A percentile compares a stretch with the other conserved stretches of the same genome.
Evolutionary conservation across 1,140 invertebrate genomes (phyloP).

Genomic region (Seison nebaliae): DNA sequence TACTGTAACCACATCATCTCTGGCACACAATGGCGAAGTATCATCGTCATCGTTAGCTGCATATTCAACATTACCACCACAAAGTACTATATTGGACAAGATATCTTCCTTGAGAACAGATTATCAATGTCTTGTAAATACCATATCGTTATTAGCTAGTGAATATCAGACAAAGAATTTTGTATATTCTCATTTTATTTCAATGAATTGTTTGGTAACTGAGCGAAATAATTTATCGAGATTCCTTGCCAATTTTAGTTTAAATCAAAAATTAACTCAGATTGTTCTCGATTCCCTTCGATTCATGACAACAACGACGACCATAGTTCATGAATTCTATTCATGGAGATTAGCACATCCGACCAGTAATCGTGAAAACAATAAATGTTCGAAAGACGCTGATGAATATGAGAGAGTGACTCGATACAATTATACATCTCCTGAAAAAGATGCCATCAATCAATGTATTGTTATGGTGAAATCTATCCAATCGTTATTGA

Average conservation of each 20-base stretch:
- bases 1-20: too few species aligned
- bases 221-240: too few species aligned
- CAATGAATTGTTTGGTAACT: too few species aligned
- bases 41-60: too few species aligned
- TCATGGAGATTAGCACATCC: constrained; percentile 83
- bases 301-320: constrained; percentile 78
- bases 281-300: constrained; percentile 67
- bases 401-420: constrained; percentile 96
- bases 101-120: too few species aligned
- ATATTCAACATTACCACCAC: constrained; percentile 40
- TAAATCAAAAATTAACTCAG: constrained; percentile 62
- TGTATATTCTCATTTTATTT: too few species aligned
- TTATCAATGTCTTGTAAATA: too few species aligned
- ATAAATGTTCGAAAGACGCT: constrained; percentile 74
- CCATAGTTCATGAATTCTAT: constrained; percentile 68
- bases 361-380: constrained; percentile 68
- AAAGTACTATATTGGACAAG: too few species aligned
- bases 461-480: constrained; percentile 99
- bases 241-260: too few species aligned
- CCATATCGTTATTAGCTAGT: too few species aligned
- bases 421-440: constrained; percentile 80
- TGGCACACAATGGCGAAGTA: too few species aligned
- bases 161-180: too few species aligned
- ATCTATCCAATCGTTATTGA: constrained; percentile 82
- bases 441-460: constrained; percentile 90